Evolutionary conservation across 2,113 vertebrate genomes (phyloP).

Genomic region (Chaetura pelagica): DNA sequence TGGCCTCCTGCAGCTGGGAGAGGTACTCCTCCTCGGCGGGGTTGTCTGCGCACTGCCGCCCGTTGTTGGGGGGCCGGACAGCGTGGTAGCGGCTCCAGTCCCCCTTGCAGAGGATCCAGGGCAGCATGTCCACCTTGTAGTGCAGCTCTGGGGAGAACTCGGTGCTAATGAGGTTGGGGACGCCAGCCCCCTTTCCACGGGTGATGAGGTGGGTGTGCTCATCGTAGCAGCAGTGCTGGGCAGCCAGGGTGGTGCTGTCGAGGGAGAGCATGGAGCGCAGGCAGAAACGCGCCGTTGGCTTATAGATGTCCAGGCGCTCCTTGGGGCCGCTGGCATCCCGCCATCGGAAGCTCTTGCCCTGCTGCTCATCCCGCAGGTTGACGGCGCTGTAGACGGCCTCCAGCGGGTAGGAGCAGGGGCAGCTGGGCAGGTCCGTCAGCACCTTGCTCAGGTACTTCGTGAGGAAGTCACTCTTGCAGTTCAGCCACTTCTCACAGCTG

Average conservation of each 20-base stretch:
- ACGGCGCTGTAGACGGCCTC: slow-evolving; percentile 81
- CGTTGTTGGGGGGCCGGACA: slow-evolving; percentile 88
- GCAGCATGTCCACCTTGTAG: slow-evolving; percentile 91
- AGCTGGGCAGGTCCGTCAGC: slow-evolving; percentile 87
- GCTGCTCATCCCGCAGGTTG: slow-evolving; percentile 82
- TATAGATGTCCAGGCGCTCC: slow-evolving; percentile 91
- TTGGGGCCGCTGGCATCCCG: slow-evolving; percentile 86
- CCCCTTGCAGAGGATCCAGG: slow-evolving; percentile 93
- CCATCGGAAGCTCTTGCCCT: slow-evolving; percentile 84
- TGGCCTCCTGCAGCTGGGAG: slow-evolving; percentile 90
- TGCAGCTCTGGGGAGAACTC: slow-evolving; percentile 93
- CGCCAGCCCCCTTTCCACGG: slow-evolving; percentile 87
- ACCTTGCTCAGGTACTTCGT: slow-evolving; percentile 87
- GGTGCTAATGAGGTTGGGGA: slow-evolving; percentile 89
- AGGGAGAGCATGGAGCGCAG: slow-evolving; percentile 86
- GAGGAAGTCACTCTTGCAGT: slow-evolving; percentile 92
- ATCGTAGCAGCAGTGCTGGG: slow-evolving; percentile 92
- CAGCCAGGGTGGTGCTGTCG: slow-evolving; percentile 84
- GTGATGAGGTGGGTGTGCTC: slow-evolving; percentile 87
- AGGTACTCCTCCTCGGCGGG: slow-evolving; percentile 86
- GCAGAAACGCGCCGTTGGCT: slow-evolving; percentile 87
- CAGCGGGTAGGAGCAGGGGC: slow-evolving; percentile 87
- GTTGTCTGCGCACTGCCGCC: slow-evolving; percentile 83
- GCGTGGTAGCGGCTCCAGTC: slow-evolving; percentile 93
- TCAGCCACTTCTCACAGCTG: slow-evolving; percentile 95